Evolutionary conservation across 2,113 vertebrate genomes (phyloP).

Genomic region (Acinonyx jubatus): DNA sequence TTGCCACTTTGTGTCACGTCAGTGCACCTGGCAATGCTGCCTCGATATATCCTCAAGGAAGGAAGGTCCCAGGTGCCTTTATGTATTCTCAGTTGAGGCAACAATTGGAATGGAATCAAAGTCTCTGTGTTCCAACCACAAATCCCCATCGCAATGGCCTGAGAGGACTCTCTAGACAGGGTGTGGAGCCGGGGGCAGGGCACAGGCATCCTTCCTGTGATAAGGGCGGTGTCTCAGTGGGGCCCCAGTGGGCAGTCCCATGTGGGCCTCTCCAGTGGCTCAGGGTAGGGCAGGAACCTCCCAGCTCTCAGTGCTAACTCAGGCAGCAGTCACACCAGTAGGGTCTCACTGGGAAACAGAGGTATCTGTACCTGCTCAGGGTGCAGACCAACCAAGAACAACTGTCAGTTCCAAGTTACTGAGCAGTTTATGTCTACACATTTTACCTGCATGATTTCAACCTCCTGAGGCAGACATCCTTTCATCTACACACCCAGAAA

Average conservation of each 20-base stretch:
- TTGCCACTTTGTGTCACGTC: background rate
- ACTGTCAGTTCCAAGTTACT: background rate
- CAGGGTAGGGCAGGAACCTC: background rate
- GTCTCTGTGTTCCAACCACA: background rate
- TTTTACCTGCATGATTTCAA: background rate
- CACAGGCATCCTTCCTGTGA: background rate
- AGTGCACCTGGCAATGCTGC: background rate
- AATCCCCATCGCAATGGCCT: background rate
- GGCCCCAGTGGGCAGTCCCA: too few species aligned
- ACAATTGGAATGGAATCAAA: background rate
- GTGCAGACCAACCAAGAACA: background rate
- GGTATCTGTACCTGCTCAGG: too few species aligned
- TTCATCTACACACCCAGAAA: background rate
- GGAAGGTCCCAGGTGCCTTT: background rate
- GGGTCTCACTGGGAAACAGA: background rate
- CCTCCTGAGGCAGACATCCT: background rate
- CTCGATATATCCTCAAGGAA: background rate
- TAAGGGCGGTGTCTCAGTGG: background rate
- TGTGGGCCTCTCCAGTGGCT: background rate
- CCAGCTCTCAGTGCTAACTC: background rate
- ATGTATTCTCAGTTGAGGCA: background rate
- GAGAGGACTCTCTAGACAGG: background rate
- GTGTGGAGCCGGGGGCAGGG: background rate
- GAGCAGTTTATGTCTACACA: background rate
- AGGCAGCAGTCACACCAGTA: background rate